These are phyloP conservation scores for Pasiphila rectangulata DNA, from an alignment of 2,888 invertebrate genomes.

Conservation along the genomic window DNA sequence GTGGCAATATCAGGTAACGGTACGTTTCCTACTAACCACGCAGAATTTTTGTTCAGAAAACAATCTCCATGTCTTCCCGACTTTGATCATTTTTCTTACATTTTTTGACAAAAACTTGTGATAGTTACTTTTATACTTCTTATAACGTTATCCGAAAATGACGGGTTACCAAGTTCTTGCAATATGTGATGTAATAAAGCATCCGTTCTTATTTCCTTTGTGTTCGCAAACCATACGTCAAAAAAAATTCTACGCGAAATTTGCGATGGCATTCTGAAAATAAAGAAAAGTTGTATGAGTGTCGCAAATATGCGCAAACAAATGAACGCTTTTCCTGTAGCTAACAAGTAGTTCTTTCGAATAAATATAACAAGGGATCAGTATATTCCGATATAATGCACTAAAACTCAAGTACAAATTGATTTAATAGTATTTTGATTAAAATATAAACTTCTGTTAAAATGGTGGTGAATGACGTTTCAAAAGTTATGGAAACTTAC, in stretches of 20 bases:
- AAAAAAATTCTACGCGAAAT: not conserved
- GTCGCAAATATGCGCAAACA: constrained; percentile 2
- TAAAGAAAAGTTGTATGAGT: not conserved
- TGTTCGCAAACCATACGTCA: too few species aligned
- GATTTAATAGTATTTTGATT: not conserved
- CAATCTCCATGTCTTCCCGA: not conserved
- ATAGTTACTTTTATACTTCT: not conserved
- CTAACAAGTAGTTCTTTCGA: constrained; percentile 9
- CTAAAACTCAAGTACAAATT: constrained; percentile 1
- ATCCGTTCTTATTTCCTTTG: too few species aligned
- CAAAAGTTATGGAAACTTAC: not conserved
- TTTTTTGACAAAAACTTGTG: not conserved
- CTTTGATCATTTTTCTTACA: not conserved
- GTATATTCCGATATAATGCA: constrained; percentile 9
- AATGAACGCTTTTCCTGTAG: constrained; percentile 6
- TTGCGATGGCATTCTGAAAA: not conserved
- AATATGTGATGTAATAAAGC: too few species aligned
- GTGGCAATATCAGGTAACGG: constrained; percentile 3
- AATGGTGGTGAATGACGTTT: too few species aligned
- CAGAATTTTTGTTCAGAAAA: constrained; percentile 1
- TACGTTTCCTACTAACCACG: constrained; percentile 7
- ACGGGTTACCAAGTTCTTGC: too few species aligned
- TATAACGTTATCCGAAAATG: too few species aligned
- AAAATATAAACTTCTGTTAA: too few species aligned
- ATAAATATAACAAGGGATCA: constrained; percentile 9